Percentiles rank a stretch among this genome's conserved stretches.
Evolutionary conservation across 2,113 vertebrate genomes (phyloP).

Genomic region (Glaucomys volans): DNA sequence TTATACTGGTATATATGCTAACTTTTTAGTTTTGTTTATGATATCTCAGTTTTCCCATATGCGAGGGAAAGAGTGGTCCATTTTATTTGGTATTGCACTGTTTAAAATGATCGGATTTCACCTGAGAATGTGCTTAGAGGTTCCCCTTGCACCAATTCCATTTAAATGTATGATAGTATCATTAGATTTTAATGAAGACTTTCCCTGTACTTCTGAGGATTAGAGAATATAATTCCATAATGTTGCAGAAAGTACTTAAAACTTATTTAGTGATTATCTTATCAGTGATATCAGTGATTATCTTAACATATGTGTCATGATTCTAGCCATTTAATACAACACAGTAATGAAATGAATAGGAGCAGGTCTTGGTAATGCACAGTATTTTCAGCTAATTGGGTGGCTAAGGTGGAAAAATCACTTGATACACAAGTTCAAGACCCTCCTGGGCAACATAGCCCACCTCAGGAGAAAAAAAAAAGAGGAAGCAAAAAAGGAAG

Average conservation of each 20-base stretch:
- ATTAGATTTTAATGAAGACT: not conserved
- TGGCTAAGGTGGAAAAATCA: not conserved
- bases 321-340: constrained; percentile 60
- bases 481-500: not conserved
- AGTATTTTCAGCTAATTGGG: not conserved
- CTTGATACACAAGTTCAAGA: not conserved
- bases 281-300: not conserved
- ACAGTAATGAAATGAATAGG: not conserved
- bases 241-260: not conserved
- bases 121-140: not conserved
- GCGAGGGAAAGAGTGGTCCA: not conserved
- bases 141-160: not conserved
- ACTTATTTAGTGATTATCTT: constrained; percentile 56
- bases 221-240: not conserved
- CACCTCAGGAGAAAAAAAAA: not conserved
- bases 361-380: fast-evolving
- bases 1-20: not conserved
- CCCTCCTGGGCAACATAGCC: not conserved
- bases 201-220: not conserved
- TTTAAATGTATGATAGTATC: not conserved
- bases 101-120: not conserved
- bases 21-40: not conserved
- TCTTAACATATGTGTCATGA: not conserved
- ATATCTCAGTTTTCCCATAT: not conserved
- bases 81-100: not conserved